phyloP scores from a whole-genome alignment of 2,888 invertebrate genomes.

The Lepidocyrtinus sp. region DNA sequence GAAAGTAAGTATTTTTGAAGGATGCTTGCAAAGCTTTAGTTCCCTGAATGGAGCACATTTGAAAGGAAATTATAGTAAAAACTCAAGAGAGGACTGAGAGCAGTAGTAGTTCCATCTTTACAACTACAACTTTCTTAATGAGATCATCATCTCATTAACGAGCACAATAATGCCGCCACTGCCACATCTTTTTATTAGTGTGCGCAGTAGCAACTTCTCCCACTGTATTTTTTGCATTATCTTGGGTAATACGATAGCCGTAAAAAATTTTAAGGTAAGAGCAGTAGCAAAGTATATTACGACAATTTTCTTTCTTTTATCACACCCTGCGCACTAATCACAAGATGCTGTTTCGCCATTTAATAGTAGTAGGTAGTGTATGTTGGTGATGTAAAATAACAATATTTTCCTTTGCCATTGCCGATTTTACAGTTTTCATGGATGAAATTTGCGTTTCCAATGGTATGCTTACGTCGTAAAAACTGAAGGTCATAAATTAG shows the following conservation, averaged over 20 bases:
- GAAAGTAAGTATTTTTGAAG: not conserved
- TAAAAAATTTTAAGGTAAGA: not conserved
- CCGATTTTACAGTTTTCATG: no score
- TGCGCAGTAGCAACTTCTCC: constrained; percentile 21
- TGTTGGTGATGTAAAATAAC: not conserved
- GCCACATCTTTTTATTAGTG: not conserved
- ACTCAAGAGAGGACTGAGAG: constrained; percentile 6
- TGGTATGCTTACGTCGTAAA: constrained; percentile 29
- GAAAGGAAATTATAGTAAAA: not conserved
- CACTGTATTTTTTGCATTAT: not conserved
- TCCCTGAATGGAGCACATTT: constrained; percentile 21
- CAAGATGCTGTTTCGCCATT: not conserved
- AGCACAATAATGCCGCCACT: not conserved
- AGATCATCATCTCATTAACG: constrained; percentile 51
- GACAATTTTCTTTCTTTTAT: not conserved
- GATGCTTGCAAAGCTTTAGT: no score
- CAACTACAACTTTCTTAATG: constrained; percentile 33
- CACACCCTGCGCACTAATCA: not conserved
- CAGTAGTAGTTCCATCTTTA: constrained; percentile 28
- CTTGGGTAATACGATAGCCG: not conserved
- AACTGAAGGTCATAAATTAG: constrained; percentile 50
- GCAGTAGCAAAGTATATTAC: not conserved
- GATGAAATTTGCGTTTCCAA: no score
- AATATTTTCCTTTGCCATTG: not conserved
- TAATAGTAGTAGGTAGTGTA: not conserved